Conservation (phyloP, 2,113 vertebrate genomes). For the Crotalus helleri region DNA sequence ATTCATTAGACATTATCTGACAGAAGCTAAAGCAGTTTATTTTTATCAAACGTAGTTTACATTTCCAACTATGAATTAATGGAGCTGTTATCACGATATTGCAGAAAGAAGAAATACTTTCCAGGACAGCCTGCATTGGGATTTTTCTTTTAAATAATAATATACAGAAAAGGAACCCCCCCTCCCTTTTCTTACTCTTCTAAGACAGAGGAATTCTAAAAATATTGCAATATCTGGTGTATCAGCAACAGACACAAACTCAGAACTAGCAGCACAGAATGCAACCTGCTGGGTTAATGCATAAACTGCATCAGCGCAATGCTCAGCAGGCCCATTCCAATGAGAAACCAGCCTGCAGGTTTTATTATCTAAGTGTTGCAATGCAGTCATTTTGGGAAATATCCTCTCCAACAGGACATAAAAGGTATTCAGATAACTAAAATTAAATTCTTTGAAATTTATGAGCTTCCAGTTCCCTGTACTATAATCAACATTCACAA, state of each 20-base stretch:
- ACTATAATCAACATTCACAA: background rate
- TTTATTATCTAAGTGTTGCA: slow-evolving; percentile 58
- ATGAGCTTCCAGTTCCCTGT: background rate
- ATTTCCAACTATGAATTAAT: background rate
- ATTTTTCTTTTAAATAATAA: slow-evolving; percentile 29
- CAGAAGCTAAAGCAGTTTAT: background rate
- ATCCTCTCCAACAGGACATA: slow-evolving; percentile 47
- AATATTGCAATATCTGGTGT: slow-evolving; percentile 26
- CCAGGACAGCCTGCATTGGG: background rate
- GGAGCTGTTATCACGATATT: slow-evolving; percentile 50
- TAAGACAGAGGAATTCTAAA: slow-evolving; percentile 29
- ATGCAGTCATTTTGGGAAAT: slow-evolving; percentile 63
- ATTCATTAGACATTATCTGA: background rate
- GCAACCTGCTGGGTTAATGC: slow-evolving; percentile 26
- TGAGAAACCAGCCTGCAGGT: slow-evolving; percentile 27
- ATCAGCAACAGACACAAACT: slow-evolving; percentile 40
- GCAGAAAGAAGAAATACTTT: slow-evolving; percentile 46
- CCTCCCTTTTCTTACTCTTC: background rate
- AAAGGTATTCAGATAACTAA: slow-evolving; percentile 34
- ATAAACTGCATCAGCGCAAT: slow-evolving; percentile 1
- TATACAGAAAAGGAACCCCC: background rate
- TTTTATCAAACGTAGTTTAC: slow-evolving; percentile 1
- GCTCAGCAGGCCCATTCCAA: slow-evolving; percentile 16
- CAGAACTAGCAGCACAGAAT: slow-evolving; percentile 32
- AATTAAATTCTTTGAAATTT: slow-evolving; percentile 16